Base-by-base conservation (phyloP, 2,888 invertebrate genomes). In the Muschampia plurimacula region DNA sequence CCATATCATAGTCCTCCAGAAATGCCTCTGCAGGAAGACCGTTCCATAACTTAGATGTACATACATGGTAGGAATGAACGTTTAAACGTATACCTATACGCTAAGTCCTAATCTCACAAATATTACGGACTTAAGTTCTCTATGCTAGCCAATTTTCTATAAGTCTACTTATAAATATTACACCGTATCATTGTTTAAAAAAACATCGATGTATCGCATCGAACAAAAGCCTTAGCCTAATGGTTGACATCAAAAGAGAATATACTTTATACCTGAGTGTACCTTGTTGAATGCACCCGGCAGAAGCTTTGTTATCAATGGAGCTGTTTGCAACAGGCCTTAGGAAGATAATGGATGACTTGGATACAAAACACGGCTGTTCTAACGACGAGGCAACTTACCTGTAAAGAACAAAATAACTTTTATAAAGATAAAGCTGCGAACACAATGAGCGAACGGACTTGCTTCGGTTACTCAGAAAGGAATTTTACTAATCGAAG, bases 331-430 rank as follows among this genome's bases (percentile, higher is more conserved):
- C 65, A 59, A 65, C 72, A 41, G 62, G 55, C 57, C 67, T 67
- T 39, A 15, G 65, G 39, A 49, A 67, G 66, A 72, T 72, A 72
- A 72, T 72, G 62, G 72, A 52, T 67, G 72, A 62, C 67, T 66
- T 52, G 71, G 62, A 62, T 74, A 78, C 77, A 79, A 77, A 74
- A 70, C 75, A 55, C 63, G 55, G 49, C 60, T 55, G 66, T 70
- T 70, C 76, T 77, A 77, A 77, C 78, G 78, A 77, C 69, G 77
- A 66, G 59, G 65, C 71, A 66, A 74, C 79, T 79, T 78, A 79
- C 79, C 79, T 78, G 79, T 28, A 74, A 78, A 78, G 72, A 78
- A 74, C 73, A 77, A 75, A 76, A 75, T 69, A 67, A 72, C 71
- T 59, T 73, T 73, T 67, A 52, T 69, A 71, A 65, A 66, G 71